Percentiles rank a stretch among this genome's conserved stretches.
Evolutionary conservation across 2,797 vertebrate species (phyloP).

Genomic region (Microctenopoma steveboyesi): DNA sequence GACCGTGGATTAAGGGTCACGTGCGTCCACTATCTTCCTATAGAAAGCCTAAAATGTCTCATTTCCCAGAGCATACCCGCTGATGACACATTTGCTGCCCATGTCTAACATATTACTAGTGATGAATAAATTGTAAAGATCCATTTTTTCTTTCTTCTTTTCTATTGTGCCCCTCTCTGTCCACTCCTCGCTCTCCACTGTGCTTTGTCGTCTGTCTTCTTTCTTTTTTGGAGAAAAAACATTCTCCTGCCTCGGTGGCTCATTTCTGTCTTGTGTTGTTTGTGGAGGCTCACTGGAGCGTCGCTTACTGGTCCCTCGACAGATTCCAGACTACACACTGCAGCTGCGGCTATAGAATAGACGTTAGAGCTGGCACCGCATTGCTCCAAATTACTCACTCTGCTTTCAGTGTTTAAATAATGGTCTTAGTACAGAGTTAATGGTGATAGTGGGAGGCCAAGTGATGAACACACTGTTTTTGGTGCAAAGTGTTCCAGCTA

Average conservation of each 20-base stretch:
- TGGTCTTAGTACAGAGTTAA: slow-evolving; percentile 72
- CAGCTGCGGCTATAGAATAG: slow-evolving; percentile 74
- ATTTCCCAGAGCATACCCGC: neutral
- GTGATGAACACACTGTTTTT: slow-evolving; percentile 65
- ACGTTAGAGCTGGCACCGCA: slow-evolving; percentile 61
- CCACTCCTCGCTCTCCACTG: slow-evolving; percentile 33
- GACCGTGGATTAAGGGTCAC: slow-evolving; percentile 53
- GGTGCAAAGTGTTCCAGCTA: slow-evolving; percentile 57
- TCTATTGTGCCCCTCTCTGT: slow-evolving; percentile 35
- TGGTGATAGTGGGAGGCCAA: slow-evolving; percentile 71
- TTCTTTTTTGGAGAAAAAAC: slow-evolving; percentile 57
- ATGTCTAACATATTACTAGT: slow-evolving; percentile 18
- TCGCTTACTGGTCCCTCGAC: slow-evolving; percentile 79
- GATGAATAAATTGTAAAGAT: slow-evolving; percentile 34
- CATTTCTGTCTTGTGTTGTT: slow-evolving; percentile 76
- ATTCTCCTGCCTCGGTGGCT: slow-evolving; percentile 69
- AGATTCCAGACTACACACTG: slow-evolving; percentile 73
- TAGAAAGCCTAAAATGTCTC: slow-evolving; percentile 3
- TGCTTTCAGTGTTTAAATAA: slow-evolving; percentile 78
- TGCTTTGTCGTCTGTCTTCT: slow-evolving; percentile 65
- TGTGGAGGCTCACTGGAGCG: slow-evolving; percentile 79
- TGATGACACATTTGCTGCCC: slow-evolving; percentile 20
- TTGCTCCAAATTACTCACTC: slow-evolving; percentile 69
- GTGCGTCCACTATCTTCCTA: slow-evolving; percentile 34
- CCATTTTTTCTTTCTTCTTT: slow-evolving; percentile 26